phyloP scores from a whole-genome alignment of 2,797 vertebrate genomes.

The Halcyon badia region DNA sequence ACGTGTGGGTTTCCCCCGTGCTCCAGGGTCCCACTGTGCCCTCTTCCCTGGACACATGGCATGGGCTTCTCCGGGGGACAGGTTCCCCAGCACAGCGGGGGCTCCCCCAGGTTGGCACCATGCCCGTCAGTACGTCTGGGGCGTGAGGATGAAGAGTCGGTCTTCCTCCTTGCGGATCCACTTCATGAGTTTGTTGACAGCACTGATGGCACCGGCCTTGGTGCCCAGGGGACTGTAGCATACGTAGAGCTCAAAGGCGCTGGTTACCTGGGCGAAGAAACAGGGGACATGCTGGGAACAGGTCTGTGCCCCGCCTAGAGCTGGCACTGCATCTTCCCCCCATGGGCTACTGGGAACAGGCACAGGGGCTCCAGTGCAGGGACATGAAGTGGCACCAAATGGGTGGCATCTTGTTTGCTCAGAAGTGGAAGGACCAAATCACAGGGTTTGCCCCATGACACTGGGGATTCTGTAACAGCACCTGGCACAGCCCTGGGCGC shows the following conservation, averaged over 20 bases:
- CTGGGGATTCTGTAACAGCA: fast-evolving
- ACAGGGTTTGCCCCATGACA: not conserved
- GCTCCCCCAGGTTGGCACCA: not conserved
- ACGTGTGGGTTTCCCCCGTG: not conserved
- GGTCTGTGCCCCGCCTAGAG: fast-evolving
- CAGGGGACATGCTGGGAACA: not conserved
- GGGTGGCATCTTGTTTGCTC: not conserved
- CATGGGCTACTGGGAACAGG: fast-evolving
- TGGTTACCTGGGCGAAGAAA: conserved; percentile 88
- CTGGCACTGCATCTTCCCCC: not conserved
- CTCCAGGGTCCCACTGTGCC: not conserved
- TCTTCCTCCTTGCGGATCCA: conserved; percentile 99
- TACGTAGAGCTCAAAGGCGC: conserved; percentile 96
- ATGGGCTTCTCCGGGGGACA: not conserved
- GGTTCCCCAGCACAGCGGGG: not conserved
- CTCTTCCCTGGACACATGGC: not conserved
- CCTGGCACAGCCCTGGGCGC: not conserved
- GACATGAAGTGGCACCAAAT: not conserved
- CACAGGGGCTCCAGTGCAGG: not conserved
- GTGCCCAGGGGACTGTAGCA: conserved; percentile 96
- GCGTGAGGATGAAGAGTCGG: conserved; percentile 95
- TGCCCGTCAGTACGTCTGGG: conserved; percentile 90
- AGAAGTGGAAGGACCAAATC: not conserved
- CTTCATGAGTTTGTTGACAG: conserved; percentile 94
- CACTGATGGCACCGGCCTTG: conserved; percentile 87